phyloP scores from a whole-genome alignment of 2,113 vertebrate genomes.

The Desmodus rotundus region DNA sequence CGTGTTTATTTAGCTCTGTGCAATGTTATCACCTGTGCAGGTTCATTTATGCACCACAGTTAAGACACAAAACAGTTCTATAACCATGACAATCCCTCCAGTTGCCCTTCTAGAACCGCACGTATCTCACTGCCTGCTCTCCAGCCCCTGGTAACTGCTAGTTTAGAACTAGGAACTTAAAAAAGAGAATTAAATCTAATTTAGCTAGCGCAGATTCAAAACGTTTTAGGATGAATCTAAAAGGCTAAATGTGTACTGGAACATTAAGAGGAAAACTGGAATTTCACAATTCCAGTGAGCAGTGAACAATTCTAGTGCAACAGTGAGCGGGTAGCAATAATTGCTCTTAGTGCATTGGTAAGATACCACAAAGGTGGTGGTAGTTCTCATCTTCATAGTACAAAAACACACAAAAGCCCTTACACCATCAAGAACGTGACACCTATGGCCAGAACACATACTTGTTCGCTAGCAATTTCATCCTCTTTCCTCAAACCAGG shows the following conservation, averaged over 20 bases:
- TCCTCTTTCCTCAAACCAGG: background rate
- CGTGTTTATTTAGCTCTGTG: background rate
- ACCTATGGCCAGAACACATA: background rate
- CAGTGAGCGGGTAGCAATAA: background rate
- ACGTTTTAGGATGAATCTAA: background rate
- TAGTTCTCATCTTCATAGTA: background rate
- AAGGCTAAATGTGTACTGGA: background rate
- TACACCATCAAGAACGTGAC: background rate
- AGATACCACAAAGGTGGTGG: background rate
- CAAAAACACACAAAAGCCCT: background rate
- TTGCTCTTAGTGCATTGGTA: background rate
- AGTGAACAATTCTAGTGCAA: no score
- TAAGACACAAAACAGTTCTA: background rate
- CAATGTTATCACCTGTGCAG: background rate
- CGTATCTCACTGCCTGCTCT: no score
- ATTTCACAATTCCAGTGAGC: background rate
- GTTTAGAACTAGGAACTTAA: background rate
- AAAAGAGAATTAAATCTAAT: background rate
- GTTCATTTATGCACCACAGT: background rate
- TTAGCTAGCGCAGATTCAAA: background rate
- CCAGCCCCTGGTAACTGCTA: background rate
- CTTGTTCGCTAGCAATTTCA: background rate
- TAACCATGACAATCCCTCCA: background rate
- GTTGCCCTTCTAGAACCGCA: background rate
- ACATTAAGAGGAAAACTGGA: background rate